A percentile compares a stretch with the other conserved stretches of the same genome.
Conservation (phyloP, 2,113 vertebrate genomes). For the Actinemys pallida region DNA sequence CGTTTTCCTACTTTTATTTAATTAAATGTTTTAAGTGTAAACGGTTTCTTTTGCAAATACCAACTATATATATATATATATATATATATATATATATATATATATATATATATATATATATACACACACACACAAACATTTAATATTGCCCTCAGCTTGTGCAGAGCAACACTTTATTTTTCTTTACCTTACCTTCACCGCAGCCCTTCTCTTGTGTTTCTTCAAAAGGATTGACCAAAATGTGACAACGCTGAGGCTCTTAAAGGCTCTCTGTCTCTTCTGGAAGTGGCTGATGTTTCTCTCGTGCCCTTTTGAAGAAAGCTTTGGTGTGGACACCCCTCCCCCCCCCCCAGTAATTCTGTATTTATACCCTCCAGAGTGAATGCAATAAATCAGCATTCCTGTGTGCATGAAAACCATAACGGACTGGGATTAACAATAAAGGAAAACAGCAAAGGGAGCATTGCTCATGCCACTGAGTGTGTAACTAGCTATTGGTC, state of each 20-base stretch:
- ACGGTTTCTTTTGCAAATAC: neutral
- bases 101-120: too few species aligned
- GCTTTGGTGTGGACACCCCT: neutral
- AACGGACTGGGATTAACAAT: neutral
- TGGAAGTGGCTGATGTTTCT: neutral
- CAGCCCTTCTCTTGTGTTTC: neutral
- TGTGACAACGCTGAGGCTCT: neutral
- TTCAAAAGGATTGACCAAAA: neutral
- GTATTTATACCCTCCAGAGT: neutral
- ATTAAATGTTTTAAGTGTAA: neutral
- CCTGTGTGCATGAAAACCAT: neutral
- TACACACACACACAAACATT: neutral
- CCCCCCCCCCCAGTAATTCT: accelerated
- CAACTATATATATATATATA: neutral
- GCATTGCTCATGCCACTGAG: neutral
- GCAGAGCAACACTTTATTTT: neutral
- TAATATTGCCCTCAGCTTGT: neutral
- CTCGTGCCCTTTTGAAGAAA: neutral
- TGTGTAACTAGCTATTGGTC: neutral
- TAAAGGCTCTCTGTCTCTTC: neutral
- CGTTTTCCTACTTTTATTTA: neutral
- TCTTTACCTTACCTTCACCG: neutral
- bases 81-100: too few species aligned
- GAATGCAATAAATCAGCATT: neutral
- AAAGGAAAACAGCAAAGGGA: neutral